A percentile compares a stretch with the other conserved stretches of the same genome.
Evolutionary conservation across 2,797 vertebrate genomes (phyloP).

Genomic region (Microchirus variegatus): DNA sequence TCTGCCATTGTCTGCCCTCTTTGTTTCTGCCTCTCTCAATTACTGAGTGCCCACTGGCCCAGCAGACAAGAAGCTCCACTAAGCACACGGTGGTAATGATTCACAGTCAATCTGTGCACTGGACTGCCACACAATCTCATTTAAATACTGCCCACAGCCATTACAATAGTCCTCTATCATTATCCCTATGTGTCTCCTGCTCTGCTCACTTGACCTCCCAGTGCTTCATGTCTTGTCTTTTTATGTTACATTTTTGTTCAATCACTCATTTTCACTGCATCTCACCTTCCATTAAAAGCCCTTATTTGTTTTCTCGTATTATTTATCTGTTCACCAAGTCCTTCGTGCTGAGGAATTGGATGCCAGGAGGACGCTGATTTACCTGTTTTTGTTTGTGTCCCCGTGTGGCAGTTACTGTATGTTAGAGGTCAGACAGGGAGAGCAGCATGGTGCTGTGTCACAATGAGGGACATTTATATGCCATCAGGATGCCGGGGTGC

Average conservation of each 20-base stretch:
- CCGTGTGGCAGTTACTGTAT: conserved; percentile 30
- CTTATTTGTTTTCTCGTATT: background rate
- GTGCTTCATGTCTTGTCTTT: conserved; percentile 11
- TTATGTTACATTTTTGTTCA: background rate
- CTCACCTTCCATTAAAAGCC: conserved; percentile 8
- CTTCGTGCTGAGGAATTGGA: too few species aligned
- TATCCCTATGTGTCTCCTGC: conserved; percentile 19
- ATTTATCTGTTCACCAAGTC: too few species aligned
- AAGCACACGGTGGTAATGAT: conserved; percentile 66
- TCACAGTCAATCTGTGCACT: conserved; percentile 68
- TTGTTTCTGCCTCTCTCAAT: conserved; percentile 50
- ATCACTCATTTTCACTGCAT: conserved; percentile 12
- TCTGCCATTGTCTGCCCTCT: conserved; percentile 20
- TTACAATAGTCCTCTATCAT: conserved; percentile 51
- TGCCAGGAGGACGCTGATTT: too few species aligned
- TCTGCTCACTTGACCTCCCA: conserved; percentile 45
- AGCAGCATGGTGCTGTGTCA: conserved; percentile 34
- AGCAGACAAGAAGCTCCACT: conserved; percentile 53
- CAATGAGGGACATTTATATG: conserved; percentile 37
- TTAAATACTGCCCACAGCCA: conserved; percentile 75
- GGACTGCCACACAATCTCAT: conserved; percentile 63
- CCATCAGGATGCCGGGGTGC: conserved; percentile 34
- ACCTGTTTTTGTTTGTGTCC: conserved; percentile 47
- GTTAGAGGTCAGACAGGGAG: conserved; percentile 32
- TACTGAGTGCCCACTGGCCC: conserved; percentile 42